phyloP scores from a whole-genome alignment of 2,888 invertebrate species.

The Cancer borealis region DNA sequence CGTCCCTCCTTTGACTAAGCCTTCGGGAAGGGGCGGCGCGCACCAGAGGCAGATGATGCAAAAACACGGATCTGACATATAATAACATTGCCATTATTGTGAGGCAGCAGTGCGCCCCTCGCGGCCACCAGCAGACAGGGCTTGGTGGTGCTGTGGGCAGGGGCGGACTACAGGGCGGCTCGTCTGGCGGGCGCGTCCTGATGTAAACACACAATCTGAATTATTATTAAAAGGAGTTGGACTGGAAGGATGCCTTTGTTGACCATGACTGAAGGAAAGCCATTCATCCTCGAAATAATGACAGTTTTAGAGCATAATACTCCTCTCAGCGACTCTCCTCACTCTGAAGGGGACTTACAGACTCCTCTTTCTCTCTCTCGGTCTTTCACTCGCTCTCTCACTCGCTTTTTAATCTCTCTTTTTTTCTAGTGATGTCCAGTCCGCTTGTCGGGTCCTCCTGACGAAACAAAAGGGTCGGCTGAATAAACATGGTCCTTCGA shows the following conservation, averaged over 20 bases:
- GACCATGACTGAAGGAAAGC: slow-evolving; percentile 47
- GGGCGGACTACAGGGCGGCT: not conserved
- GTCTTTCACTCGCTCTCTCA: slow-evolving; percentile 56
- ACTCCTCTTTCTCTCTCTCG: slow-evolving; percentile 55
- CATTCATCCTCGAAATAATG: slow-evolving; percentile 61
- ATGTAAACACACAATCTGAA: slow-evolving; percentile 47
- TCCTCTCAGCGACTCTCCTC: slow-evolving; percentile 59
- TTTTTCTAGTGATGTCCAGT: slow-evolving; percentile 46
- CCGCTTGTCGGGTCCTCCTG: slow-evolving; percentile 48
- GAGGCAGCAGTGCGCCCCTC: slow-evolving; percentile 26
- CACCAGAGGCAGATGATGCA: slow-evolving; percentile 41
- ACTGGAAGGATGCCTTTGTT: slow-evolving; percentile 59
- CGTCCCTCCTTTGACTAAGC: not conserved
- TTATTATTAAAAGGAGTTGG: slow-evolving; percentile 69
- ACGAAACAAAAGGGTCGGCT: slow-evolving; percentile 44
- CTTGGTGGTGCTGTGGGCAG: not conserved
- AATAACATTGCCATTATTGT: slow-evolving; percentile 38
- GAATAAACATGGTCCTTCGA: slow-evolving; percentile 46
- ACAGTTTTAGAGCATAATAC: slow-evolving; percentile 60
- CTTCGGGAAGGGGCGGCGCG: not conserved
- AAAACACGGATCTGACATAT: slow-evolving; percentile 33
- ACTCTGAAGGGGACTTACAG: slow-evolving; percentile 66
- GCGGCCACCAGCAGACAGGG: not conserved
- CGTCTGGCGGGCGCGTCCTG: slow-evolving; percentile 10
- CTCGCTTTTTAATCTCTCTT: slow-evolving; percentile 54